These are phyloP conservation scores for Ptychadena robeensis DNA, from an alignment of 2,797 vertebrate genomes.

Conservation along the genomic window DNA sequence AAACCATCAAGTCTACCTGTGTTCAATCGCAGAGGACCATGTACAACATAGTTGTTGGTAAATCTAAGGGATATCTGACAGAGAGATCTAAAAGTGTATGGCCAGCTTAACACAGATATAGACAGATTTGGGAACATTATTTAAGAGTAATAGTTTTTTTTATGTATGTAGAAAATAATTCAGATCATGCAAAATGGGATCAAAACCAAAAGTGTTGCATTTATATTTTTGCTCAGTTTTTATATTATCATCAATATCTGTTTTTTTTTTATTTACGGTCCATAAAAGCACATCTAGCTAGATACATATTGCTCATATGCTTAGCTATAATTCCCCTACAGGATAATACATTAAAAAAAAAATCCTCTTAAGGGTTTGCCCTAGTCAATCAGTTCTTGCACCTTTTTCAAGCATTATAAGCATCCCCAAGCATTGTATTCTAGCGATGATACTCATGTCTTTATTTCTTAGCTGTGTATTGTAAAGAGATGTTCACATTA, in stretches of 20 bases:
- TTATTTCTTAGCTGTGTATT: conserved; percentile 47
- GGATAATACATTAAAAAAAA: conserved; percentile 34
- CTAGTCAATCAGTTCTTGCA: conserved; percentile 38
- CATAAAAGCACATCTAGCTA: conserved; percentile 23
- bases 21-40: too few species aligned
- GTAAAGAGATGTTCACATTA: conserved; percentile 54
- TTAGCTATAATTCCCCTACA: conserved; percentile 32
- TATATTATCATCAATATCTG: neutral
- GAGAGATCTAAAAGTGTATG: too few species aligned
- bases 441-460: conserved; percentile 41
- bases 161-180: too few species aligned
- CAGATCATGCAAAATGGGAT: too few species aligned
- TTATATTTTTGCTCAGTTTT: too few species aligned
- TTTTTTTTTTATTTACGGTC: neutral
- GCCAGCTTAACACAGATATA: too few species aligned
- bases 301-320: neutral
- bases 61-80: too few species aligned
- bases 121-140: too few species aligned
- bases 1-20: too few species aligned
- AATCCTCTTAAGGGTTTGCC: conserved; percentile 27
- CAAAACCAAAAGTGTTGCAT: too few species aligned
- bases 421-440: conserved; percentile 37
- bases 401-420: conserved; percentile 41
- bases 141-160: too few species aligned
- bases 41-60: too few species aligned